These are phyloP conservation scores for Agrochola circellaris DNA, from an alignment of 2,888 invertebrate species.

Conservation along the genomic window DNA sequence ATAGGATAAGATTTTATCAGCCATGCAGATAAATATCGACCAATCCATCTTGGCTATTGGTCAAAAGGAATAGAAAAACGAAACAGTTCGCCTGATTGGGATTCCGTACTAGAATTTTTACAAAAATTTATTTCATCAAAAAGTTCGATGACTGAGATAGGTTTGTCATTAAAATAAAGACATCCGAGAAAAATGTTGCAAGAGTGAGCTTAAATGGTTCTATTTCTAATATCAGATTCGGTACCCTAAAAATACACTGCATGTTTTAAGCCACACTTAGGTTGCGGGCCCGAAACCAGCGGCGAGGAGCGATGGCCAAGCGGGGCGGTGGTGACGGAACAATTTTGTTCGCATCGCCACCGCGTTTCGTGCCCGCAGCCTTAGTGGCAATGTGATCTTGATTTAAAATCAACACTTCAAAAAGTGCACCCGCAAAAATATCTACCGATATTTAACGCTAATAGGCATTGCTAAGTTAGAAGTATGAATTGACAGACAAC, in stretches of 20 bases:
- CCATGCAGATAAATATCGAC: constrained; percentile 3
- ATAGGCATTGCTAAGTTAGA: not conserved
- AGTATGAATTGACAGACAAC: not conserved
- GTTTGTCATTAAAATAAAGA: not conserved
- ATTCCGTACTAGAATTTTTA: not conserved
- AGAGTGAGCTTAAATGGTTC: not conserved
- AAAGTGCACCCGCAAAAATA: not conserved
- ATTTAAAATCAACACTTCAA: constrained; percentile 4
- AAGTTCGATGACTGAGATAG: not conserved
- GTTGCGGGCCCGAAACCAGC: too few species aligned
- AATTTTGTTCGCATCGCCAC: too few species aligned
- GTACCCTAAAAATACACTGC: not conserved
- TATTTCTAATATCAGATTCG: not conserved
- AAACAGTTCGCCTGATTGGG: not conserved
- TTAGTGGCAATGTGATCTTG: not conserved
- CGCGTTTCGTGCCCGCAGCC: too few species aligned
- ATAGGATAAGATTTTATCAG: constrained; percentile 38
- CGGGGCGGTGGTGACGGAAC: too few species aligned
- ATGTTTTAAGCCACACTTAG: not conserved
- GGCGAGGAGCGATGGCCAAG: too few species aligned
- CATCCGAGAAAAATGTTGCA: not conserved
- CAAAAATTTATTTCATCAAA: fast-evolving
- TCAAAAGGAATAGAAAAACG: not conserved
- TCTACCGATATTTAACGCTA: not conserved
- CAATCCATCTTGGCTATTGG: constrained; percentile 19